Conservation (phyloP, 2,797 vertebrate species). For the Myiotriccus ornatus region DNA sequence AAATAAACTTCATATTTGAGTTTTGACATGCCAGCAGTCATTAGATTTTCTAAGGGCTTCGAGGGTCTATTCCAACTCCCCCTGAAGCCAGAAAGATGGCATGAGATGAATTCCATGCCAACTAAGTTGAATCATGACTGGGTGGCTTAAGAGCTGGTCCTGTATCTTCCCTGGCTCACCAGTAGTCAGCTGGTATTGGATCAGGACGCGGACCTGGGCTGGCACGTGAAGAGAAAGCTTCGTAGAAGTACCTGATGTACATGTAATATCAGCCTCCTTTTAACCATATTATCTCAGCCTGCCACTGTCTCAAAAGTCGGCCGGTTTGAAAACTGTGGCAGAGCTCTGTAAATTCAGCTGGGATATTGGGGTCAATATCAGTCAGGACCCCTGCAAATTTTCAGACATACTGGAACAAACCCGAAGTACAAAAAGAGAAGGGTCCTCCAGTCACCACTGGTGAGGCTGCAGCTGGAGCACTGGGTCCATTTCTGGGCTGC, state of each 20-base stretch:
- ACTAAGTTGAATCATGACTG: accelerated
- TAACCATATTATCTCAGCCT: not conserved
- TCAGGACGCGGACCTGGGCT: too few species aligned
- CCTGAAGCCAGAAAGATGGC: not conserved
- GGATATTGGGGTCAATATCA: not conserved
- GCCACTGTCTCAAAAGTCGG: not conserved
- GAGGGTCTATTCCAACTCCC: not conserved
- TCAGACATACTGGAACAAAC: not conserved
- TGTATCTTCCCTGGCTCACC: not conserved
- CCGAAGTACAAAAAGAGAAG: not conserved
- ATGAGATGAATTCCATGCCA: not conserved
- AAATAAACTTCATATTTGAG: not conserved
- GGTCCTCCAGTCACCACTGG: not conserved
- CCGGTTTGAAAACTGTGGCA: not conserved
- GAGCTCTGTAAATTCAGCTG: not conserved
- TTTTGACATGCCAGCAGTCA: not conserved
- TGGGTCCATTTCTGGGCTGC: not conserved
- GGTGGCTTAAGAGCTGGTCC: not conserved
- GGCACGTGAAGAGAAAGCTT: not conserved
- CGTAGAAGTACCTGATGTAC: not conserved
- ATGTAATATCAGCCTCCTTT: not conserved
- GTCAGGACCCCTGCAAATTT: not conserved
- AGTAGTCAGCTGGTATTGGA: not conserved
- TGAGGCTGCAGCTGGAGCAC: not conserved
- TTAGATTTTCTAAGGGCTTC: not conserved